phyloP scores from a whole-genome alignment of 35 echinoderm and acorn worm genomes.

The Amphiura filiformis region DNA sequence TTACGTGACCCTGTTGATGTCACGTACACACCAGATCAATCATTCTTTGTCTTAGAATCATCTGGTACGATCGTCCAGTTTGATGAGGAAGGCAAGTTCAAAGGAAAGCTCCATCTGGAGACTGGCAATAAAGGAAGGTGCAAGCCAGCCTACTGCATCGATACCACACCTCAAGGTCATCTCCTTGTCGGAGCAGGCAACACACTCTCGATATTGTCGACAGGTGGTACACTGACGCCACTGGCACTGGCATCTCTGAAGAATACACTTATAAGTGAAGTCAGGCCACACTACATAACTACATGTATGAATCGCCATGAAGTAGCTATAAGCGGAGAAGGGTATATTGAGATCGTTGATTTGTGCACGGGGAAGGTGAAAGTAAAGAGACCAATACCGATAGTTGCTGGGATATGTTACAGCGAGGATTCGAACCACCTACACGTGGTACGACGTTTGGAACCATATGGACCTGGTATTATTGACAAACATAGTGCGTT shows the following conservation, averaged over 20 bases:
- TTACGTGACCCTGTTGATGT: neutral
- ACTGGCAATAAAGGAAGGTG: neutral
- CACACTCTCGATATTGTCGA: neutral
- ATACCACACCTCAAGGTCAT: neutral
- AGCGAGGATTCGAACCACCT: neutral
- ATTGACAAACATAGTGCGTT: neutral
- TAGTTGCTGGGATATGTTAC: neutral
- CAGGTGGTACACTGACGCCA: neutral
- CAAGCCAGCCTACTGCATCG: neutral
- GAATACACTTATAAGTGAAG: neutral
- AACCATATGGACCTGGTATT: neutral
- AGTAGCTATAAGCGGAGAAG: neutral
- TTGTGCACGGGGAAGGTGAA: neutral
- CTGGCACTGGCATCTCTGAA: no score
- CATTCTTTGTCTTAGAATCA: neutral
- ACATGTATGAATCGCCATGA: neutral
- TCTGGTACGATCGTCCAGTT: neutral
- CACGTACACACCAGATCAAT: neutral
- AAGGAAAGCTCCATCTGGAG: neutral
- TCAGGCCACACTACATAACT: neutral
- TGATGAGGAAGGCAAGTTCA: neutral
- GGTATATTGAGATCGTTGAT: neutral
- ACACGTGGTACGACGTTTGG: neutral
- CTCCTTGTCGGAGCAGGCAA: neutral
- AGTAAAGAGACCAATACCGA: neutral